phyloP scores from a whole-genome alignment of 2,888 invertebrate genomes.

The Cloeon dipterum region DNA sequence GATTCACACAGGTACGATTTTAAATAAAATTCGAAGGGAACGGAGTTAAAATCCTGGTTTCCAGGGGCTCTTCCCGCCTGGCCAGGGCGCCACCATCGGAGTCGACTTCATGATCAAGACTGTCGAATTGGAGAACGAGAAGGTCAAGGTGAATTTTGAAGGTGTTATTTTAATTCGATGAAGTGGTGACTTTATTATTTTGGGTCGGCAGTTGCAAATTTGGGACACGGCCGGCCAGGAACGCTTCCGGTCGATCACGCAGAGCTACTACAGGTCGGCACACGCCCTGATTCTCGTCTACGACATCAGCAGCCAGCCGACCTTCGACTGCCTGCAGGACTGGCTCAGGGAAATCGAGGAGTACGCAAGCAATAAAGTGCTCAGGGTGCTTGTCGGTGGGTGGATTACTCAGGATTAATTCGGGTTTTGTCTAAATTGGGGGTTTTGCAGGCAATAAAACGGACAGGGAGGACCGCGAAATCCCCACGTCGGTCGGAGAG shows the following conservation, averaged over 20 bases:
- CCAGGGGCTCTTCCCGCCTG: constrained; percentile 85
- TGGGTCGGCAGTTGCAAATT: constrained; percentile 65
- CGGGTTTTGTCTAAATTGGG: no score
- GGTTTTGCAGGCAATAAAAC: constrained; percentile 96
- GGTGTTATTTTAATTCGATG: neutral
- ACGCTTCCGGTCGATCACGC: constrained; percentile 88
- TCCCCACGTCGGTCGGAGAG: constrained; percentile 83
- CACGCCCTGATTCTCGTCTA: constrained; percentile 93
- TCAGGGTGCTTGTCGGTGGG: constrained; percentile 82
- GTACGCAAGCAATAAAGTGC: constrained; percentile 85
- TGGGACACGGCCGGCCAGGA: constrained; percentile 99
- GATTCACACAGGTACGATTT: constrained; percentile 66
- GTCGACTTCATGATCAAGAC: constrained; percentile 99
- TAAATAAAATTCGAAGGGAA: neutral
- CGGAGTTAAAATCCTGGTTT: constrained; percentile 10
- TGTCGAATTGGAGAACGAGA: constrained; percentile 87
- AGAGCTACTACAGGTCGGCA: constrained; percentile 92
- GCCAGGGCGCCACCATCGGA: constrained; percentile 95
- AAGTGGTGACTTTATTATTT: neutral
- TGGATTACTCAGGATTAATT: no score
- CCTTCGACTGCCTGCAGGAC: constrained; percentile 90
- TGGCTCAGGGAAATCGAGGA: constrained; percentile 96
- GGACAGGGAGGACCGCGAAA: constrained; percentile 87
- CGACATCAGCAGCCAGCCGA: constrained; percentile 93
- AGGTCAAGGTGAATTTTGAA: constrained; percentile 66